phyloP scores from a whole-genome alignment of 2,888 invertebrate species.

The Loripinus fragilis region DNA sequence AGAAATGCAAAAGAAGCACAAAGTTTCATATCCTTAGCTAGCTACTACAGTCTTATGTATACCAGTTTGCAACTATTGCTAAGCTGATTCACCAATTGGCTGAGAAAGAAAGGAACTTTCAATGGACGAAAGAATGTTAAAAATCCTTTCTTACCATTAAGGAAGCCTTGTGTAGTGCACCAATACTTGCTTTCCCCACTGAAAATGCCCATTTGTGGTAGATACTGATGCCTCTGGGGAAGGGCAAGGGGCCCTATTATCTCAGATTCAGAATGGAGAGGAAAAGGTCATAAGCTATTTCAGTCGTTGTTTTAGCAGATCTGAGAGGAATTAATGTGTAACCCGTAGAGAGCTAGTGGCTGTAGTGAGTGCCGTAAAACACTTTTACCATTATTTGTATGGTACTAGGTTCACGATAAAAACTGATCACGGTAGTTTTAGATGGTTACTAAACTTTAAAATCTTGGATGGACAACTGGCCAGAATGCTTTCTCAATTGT shows the following conservation, averaged over 20 bases:
- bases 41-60: conserved; percentile 47
- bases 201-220: conserved; percentile 29
- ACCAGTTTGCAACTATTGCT: conserved; percentile 29
- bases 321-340: conserved; percentile 40
- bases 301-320: conserved; percentile 29
- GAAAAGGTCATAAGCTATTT: conserved; percentile 38
- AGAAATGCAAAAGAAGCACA: conserved; percentile 35
- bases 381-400: conserved; percentile 29
- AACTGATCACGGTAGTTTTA: conserved; percentile 38
- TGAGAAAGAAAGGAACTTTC: conserved; percentile 20
- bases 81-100: conserved; percentile 36
- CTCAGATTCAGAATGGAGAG: conserved; percentile 25
- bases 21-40: conserved; percentile 40
- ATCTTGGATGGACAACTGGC: conserved; percentile 45
- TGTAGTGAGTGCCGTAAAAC: conserved; percentile 26
- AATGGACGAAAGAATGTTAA: conserved; percentile 35
- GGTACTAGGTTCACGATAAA: conserved; percentile 31
- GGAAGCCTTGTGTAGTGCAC: conserved; percentile 20
- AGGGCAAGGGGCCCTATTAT: conserved; percentile 28
- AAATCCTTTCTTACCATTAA: conserved; percentile 16
- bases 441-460: conserved; percentile 47
- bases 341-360: conserved; percentile 38
- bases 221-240: conserved; percentile 26
- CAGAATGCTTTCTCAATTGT: too few species aligned
- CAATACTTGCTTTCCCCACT: conserved; percentile 33